A percentile compares a stretch with the other conserved stretches of the same genome.
Evolutionary conservation across 2,797 vertebrate species (phyloP).

Genomic region (Eidolon dupreanum): DNA sequence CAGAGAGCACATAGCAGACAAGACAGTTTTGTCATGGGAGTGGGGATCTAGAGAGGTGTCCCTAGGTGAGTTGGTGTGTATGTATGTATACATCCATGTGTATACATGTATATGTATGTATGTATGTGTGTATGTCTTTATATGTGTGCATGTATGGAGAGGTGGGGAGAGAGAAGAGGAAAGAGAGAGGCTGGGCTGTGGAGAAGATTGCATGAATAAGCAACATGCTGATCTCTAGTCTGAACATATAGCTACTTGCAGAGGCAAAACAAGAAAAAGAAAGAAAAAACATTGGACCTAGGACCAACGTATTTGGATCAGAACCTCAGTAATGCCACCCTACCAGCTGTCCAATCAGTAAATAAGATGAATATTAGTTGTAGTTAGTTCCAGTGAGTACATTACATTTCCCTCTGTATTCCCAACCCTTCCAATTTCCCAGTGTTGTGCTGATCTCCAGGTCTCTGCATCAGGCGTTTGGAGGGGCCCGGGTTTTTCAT

Average conservation of each 20-base stretch:
- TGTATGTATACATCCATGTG: neutral
- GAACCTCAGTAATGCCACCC: neutral
- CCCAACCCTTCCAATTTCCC: neutral
- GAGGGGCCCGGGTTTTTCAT: neutral
- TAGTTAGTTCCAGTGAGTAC: neutral
- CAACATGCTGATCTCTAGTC: neutral
- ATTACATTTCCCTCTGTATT: neutral
- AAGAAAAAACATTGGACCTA: neutral
- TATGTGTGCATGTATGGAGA: neutral
- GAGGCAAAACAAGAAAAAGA: neutral
- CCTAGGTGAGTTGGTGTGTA: neutral
- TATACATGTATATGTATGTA: accelerated
- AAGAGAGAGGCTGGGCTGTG: neutral
- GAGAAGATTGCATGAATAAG: neutral
- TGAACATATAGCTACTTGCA: neutral
- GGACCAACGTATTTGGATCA: neutral
- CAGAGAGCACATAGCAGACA: neutral
- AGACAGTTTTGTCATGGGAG: neutral
- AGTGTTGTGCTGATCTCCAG: neutral
- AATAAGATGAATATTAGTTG: neutral
- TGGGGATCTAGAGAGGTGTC: neutral
- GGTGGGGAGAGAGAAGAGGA: neutral
- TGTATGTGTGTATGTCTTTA: neutral
- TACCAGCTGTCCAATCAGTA: neutral
- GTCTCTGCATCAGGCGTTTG: neutral